Evolutionary conservation across 1,140 invertebrate genomes (phyloP).

Genomic region (Sycophila sp.): DNA sequence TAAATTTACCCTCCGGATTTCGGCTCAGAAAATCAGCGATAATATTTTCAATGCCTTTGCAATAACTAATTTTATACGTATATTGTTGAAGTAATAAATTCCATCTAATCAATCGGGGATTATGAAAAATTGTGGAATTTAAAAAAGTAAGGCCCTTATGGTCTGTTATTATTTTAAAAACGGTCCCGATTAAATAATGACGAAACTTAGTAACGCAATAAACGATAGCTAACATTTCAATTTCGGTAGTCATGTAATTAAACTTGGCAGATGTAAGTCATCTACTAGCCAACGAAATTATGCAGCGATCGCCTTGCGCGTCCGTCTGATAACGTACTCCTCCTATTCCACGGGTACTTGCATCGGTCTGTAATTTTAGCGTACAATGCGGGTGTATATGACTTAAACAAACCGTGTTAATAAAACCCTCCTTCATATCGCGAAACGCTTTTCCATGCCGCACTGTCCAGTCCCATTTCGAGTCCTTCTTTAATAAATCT

Average conservation of each 20-base stretch:
- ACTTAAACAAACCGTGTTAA: conserved; percentile 5
- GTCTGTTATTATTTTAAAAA: conserved; percentile 23
- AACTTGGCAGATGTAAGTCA: background rate
- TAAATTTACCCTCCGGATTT: background rate
- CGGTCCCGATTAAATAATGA: background rate
- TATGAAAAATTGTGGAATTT: background rate
- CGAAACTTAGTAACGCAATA: conserved; percentile 2
- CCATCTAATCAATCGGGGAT: background rate
- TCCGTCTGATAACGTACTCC: background rate
- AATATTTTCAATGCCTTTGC: background rate
- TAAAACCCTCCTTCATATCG: conserved; percentile 24
- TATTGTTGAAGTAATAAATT: background rate
- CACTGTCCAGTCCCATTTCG: conserved; percentile 13
- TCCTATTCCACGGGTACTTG: background rate
- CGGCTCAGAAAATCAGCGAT: background rate
- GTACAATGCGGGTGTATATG: conserved; percentile 13
- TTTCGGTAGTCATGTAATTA: conserved; percentile 16
- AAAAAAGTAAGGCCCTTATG: conserved; percentile 22
- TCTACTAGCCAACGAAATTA: background rate
- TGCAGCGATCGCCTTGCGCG: background rate
- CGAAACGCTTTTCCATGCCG: conserved; percentile 20
- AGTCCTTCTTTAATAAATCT: conserved; percentile 19
- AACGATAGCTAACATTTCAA: conserved; percentile 8
- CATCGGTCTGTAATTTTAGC: conserved; percentile 18
- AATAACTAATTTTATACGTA: background rate